Evolutionary conservation across 2,888 invertebrate genomes (phyloP), one percentile per base, ranked within the genome.

Genomic region (Nasonovia ribisnigri): DNA sequence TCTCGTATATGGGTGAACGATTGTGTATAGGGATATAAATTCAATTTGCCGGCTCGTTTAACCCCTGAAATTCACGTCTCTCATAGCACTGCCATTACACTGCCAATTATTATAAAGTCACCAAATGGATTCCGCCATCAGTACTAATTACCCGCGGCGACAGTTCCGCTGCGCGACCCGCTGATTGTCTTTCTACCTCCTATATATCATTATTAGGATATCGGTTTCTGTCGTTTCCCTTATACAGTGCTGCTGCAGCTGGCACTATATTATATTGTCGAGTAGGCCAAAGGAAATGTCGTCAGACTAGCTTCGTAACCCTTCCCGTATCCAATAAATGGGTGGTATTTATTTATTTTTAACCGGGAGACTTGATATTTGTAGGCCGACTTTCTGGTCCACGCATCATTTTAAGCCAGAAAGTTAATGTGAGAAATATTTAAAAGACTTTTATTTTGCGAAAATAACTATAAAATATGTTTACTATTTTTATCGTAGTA

Each of bases 11-110:
- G 86, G 46, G 46, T 42, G 86, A 86, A 46, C 57, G 87, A 57
- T 10, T 8, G 24, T 57, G n/a, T n/a, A n/a, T n/a, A 51, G 87
- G 87, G 92, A 92, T 84, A 88, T 92, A 84, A 92, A 92, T 84
- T 92, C 88, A 46, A 92, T 92, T 92, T 92, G 20, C 54, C 77
- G 43, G 92, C 43, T 88, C 92, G 77, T 92, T 92, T 84, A 92
- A 92, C 54, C 43, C n/a, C 51, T 29, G 77, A 51, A 60, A 86
- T n/a, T 86, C 16, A 42, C 54, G 84, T 84, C 54, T 90, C 24
- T 77, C 84, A 16, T 67, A 26, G 88, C 60, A 43, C n/a, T 46
- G 46, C 60, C 43, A n/a, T 26, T 60, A 48, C 84, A 11, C 86
- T 46, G 86, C n/a, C 91, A 36, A 92, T 87, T 60, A 67, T 92